These are phyloP conservation scores for Chiloscyllium plagiosum DNA, from an alignment of 2,113 vertebrate species.

Conservation along the genomic window DNA sequence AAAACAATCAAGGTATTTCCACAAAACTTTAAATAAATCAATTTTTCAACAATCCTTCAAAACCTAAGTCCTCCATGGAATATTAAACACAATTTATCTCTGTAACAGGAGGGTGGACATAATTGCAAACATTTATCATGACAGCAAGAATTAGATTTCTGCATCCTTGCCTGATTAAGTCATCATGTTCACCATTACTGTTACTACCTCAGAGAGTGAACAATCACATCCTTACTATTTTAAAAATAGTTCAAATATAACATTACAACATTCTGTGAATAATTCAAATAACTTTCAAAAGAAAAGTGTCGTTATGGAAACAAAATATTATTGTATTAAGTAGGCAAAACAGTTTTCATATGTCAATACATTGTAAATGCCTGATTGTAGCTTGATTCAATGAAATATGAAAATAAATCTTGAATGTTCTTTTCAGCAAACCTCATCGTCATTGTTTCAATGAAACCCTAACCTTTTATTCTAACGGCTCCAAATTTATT, in stretches of 20 bases:
- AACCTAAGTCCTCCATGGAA: too few species aligned
- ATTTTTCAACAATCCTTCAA: too few species aligned
- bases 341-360: not conserved
- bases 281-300: not conserved
- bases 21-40: too few species aligned
- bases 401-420: not conserved
- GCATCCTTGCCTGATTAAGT: too few species aligned
- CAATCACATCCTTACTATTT: not conserved
- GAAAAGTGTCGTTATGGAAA: slow-evolving; percentile 6
- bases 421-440: not conserved
- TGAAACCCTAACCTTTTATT: not conserved
- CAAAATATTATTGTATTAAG: not conserved
- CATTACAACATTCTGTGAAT: not conserved
- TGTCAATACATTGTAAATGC: not conserved
- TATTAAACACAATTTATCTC: too few species aligned
- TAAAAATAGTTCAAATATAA: not conserved
- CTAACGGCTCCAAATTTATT: not conserved
- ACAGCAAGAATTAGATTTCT: too few species aligned
- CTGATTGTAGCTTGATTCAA: not conserved
- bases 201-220: too few species aligned
- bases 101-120: too few species aligned
- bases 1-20: too few species aligned
- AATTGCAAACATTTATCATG: too few species aligned
- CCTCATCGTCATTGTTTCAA: not conserved
- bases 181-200: too few species aligned